These are phyloP conservation scores for Neotoxoptera formosana DNA, from an alignment of 1,140 invertebrate species.

Conservation along the genomic window DNA sequence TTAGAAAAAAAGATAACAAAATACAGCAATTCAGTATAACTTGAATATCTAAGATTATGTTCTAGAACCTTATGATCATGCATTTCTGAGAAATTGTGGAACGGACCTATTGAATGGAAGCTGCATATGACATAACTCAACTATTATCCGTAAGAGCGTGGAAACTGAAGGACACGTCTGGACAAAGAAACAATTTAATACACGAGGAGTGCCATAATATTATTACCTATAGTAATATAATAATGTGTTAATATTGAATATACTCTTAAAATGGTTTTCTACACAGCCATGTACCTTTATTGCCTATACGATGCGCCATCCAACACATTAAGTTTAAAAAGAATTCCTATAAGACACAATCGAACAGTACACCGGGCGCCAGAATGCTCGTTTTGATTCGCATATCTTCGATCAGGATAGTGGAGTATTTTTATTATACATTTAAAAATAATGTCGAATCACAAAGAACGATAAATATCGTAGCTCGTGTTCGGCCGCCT, in stretches of 20 bases:
- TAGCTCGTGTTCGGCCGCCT: not conserved
- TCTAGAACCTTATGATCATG: not conserved
- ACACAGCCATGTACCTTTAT: not conserved
- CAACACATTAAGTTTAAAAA: not conserved
- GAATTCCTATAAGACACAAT: not conserved
- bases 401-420: not conserved
- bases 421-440: not conserved
- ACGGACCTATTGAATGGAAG: not conserved
- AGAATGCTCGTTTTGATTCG: not conserved
- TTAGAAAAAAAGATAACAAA: not conserved
- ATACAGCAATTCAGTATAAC: not conserved
- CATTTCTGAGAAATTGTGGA: not conserved
- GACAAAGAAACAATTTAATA: not conserved
- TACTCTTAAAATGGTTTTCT: not conserved
- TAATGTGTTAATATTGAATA: not conserved
- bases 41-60: not conserved
- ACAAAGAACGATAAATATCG: not conserved
- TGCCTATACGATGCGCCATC: not conserved
- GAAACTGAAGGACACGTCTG: not conserved
- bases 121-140: not conserved
- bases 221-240: too few relatives aligned
- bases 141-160: not conserved
- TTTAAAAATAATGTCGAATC: not conserved
- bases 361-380: not conserved
- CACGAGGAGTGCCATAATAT: not conserved